Base-by-base conservation (phyloP, 2,888 invertebrate species). In the Synanthedon myopaeformis region DNA sequence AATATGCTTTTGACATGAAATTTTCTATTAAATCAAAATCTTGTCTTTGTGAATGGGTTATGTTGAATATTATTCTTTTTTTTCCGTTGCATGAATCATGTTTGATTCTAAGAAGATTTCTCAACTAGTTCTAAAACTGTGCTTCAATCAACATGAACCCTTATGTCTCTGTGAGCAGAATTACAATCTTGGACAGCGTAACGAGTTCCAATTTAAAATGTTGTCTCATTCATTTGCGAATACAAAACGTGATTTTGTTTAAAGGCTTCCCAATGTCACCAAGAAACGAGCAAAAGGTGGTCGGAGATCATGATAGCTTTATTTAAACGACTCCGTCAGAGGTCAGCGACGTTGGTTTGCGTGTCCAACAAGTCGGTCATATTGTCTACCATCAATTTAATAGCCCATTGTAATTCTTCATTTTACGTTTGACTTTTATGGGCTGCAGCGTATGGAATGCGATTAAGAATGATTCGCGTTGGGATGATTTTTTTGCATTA, bases 401-500 rank as follows among this genome's bases (percentile, higher is more conserved):
- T 72, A 57, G 63, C 58, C 73, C 60, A 81, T 80, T 79, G 79
- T 81, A 65, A 70, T 73, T 59, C 57, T 57, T 61, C 19, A 17
- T 17, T 17, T 49, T 49, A 49, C 14, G 52, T 41, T 42, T 52
- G 42, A 52, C 41, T 42, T 14, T 35, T 51, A 51, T 51, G n/a
- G 13, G n/a, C 41, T 14, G 10, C 51, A 28, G 11, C 14, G 19
- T n/a, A 51, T 12, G 23, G 28, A 23, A 51, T 35, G 11, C 41
- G 23, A 51, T 13, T 51, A 23, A 23, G 12, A 51, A 51, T 23
- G n/a, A 51, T n/a, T n/a, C 28, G 28, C 23, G 6, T 17, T 23
- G 50, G n/a, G 51, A 51, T 35, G 51, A 13, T 45, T 45, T 45
- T 45, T 45, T 45, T 45, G 10, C 11, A 45, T 13, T 13, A 45